Evolutionary conservation across 1,140 invertebrate species (phyloP), one percentile per base, ranked within the genome.

Genomic region (Pantala flavescens): DNA sequence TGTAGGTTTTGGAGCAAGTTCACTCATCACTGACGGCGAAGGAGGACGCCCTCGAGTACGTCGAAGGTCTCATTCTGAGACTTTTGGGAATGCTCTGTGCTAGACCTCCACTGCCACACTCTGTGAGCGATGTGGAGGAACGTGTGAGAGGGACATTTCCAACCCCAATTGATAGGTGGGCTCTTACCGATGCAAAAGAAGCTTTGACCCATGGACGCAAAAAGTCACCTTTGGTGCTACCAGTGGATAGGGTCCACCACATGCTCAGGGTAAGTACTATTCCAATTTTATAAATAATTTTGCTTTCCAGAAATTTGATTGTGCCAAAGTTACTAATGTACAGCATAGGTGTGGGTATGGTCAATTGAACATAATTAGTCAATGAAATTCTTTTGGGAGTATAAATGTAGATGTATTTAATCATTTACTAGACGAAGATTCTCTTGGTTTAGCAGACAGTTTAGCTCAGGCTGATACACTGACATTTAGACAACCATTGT

Each of bases 121-220:
- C 73, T 14, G 73, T 71, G 21, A 84, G 90, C 85, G 96, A 98
- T 86, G 92, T 98, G 74, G 95, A 97, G 82, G 94, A 97, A 78
- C 86, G 95, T 78, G 94, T 98, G 19, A 88, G 90, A 77, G 91
- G 91, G 77, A 95, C 93, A 43, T 97, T 98, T 86, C 96, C 96
- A 0, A 91, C 90, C 36, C 96, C 96, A 0, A 93, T 98, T 78
- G 94, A 98, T 81, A 90, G 90, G 79, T 98, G 95, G 93, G 94
- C 95, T 21, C 87, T 97, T 23, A 88, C 87, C 77, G 95, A 98
- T 81, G 96, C 95, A 0, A 90, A 91, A 77, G 90, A 91, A 77
- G 91, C 93, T 71, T 85, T 95, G 73, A 91, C 93, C 77, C 91
- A 91, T 79, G 91, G 90, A 14, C 93, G 92, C 79, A 94, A 93